Evolutionary conservation across 2,888 invertebrate genomes (phyloP), one percentile per base, ranked within the genome.

Genomic region (Formica aserva): DNA sequence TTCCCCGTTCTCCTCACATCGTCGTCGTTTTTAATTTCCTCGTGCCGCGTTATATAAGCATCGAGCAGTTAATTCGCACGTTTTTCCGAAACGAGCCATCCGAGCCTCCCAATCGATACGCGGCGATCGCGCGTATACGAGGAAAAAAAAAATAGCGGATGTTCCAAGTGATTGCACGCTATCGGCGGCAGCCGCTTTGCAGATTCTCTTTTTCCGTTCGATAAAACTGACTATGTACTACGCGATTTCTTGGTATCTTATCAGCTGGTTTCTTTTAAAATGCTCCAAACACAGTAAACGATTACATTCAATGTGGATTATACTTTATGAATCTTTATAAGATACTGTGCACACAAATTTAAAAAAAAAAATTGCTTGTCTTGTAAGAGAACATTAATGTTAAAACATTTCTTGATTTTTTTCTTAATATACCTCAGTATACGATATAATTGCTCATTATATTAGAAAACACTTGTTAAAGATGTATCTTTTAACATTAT

Each of bases 11-110:
- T 65, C n/a, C 77, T 76, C 60, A 22, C 60, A 78, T 69, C 78
- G 63, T 67, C 75, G 69, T 67, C 71, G 77, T 48, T 85, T 86
- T 82, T 82, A 78, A 86, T 85, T 86, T 82, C 57, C 80, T 29
- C 60, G 62, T 22, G 41, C 48, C 55, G 63, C 48, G 80, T 22
- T 80, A 82, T 52, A 52, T 83, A 83, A 55, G 52, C 71, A 74
- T 41, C 66, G 71, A 35, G 65, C 80, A 65, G 69, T 83, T 83
- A 83, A 83, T 83, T 83, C 83, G 72, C 83, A 80, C 71, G 69
- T 83, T 80, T 83, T 78, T 35, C 32, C 83, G 65, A 63, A 83
- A 80, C 83, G 83, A 83, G 60, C 80, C 69, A 55, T 62, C 41
- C 48, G 48, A 35, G 57, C 52, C 67, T 6, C 29, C 52, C 41